Base-by-base conservation (phyloP, 2,113 vertebrate species). In the Platysteira castanea region DNA sequence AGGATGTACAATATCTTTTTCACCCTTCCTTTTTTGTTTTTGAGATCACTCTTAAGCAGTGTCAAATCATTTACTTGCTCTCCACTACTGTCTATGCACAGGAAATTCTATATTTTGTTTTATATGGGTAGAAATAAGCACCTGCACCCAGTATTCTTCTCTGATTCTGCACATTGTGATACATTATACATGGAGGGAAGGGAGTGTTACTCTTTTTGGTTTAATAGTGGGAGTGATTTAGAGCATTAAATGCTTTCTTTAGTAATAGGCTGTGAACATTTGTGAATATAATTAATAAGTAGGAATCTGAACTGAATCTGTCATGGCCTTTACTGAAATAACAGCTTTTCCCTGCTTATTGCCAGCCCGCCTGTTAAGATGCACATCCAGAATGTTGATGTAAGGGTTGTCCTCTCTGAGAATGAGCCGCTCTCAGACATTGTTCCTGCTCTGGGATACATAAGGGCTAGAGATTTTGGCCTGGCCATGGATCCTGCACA, bases 351-450 rank as follows among this genome's bases (percentile, higher is more conserved):
- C n/a, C 24, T 79, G 24, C 41, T 65, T 46, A 18, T 8, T n/a
- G 12, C 20, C 33, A 54, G 31, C 24, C 19, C n/a, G 7, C 6
- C 15, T 65, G 27, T 31, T 56, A 24, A 57, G 31, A 22, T 49
- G 20, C 20, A 7, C 2, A 18, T 47, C 56, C 23, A n/a, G n/a
- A 19, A 19, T 14, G 4, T 2, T 30, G 31, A 30, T 11, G 5
- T 15, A 41, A 56, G 50, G 35, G 21, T 46, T 11, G 2, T 33
- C 4, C 11, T 50, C 12, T 56, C 61, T 44, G 35, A 83, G 17
- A 17, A 41, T 56, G 11, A 85, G 33, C 8, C 0, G 0, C 3
- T 50, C 33, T 59, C 57, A 50, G 49, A 31, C 1, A 2, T 42
- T 49, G 1, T 22, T 80, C 50, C 28, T 8, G 1, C 20, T 23